These are phyloP conservation scores for Lerema accius DNA, from an alignment of 1,140 invertebrate species.

Conservation along the genomic window DNA sequence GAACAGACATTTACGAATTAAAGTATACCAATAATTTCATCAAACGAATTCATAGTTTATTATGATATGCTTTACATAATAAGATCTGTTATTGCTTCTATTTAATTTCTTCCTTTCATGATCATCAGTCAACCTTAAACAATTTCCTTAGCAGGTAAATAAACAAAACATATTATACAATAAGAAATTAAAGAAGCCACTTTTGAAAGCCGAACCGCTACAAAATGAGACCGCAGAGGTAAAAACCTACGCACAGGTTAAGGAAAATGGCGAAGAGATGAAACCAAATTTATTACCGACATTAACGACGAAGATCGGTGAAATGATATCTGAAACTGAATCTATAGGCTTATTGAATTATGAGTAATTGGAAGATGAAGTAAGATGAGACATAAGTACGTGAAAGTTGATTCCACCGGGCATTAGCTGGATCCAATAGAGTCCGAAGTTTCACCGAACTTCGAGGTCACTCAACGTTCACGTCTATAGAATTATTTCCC, in stretches of 20 bases:
- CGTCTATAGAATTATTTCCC: slow-evolving; percentile 19
- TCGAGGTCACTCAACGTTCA: slow-evolving; percentile 27
- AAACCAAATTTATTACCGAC: slow-evolving; percentile 28
- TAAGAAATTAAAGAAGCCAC: background rate
- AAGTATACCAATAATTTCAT: too few relatives aligned
- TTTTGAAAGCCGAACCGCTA: slow-evolving; percentile 6
- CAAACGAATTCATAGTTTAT: too few relatives aligned
- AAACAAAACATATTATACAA: too few relatives aligned
- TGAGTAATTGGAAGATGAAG: slow-evolving; percentile 45
- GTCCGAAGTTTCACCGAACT: slow-evolving; percentile 35
- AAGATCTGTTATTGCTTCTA: too few relatives aligned
- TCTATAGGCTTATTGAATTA: slow-evolving; percentile 47
- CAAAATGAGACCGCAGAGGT: slow-evolving; percentile 2
- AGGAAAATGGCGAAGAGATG: slow-evolving; percentile 12
- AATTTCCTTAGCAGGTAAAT: too few relatives aligned
- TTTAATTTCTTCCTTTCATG: too few relatives aligned
- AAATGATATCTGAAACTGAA: slow-evolving; percentile 34
- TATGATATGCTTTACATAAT: too few relatives aligned
- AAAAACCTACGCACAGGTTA: background rate
- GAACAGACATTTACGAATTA: too few relatives aligned
- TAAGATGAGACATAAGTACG: slow-evolving; percentile 40
- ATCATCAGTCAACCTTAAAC: too few relatives aligned
- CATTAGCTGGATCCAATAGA: slow-evolving; percentile 42
- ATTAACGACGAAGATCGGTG: slow-evolving; percentile 22
- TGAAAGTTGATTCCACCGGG: slow-evolving; percentile 42